Evolutionary conservation across 1,140 invertebrate genomes (phyloP), one percentile per base, ranked within the genome.

Genomic region (Drosophila mojavensis): DNA sequence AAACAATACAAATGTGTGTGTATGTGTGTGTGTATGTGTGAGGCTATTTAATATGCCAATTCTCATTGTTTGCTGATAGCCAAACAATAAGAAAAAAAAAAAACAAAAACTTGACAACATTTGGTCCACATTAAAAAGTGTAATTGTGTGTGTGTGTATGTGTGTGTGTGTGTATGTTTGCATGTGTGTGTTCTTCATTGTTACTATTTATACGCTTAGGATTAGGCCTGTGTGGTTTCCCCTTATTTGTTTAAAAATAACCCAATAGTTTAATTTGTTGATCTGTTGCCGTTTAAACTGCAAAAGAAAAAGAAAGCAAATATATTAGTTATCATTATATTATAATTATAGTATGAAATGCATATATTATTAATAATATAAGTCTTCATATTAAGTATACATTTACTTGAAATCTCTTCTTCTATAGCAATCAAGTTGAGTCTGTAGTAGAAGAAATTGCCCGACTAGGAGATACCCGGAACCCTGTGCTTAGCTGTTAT

Each of bases 261-360:
- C 79, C 72, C 81, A 61, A 47, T 79, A 79, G 64, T 63, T 79
- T 63, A 68, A 77, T 83, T 79, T 73, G 81, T 77, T 76, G 66
- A 84, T 79, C 60, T 51, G n/a, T 43, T 48, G 78, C 78, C 68
- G 30, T 68, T 84, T 78, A 84, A 74, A 84, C 81, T 84, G 78
- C 3, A 83, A 83, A 4, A 28, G 20, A 15, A 15, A 63, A 15
- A 50, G 17, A 47, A 24, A 5, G 28, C 17, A 11, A 5, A 36
- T 6, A 28, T 28, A 41, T 13, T 11, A 48, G 41, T 26, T 26
- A 50, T 33, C 0, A 33, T 9, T 33, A 50, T 9, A 20, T 36
- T 36, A 9, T 36, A 9, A 36, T 36, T 36, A 36, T 30, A 1
- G 20, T 3, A 24, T 24, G 20, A 24, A 24, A 24, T 24, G 4